Evolutionary conservation across 1,140 invertebrate genomes (phyloP), one percentile per base, ranked within the genome.

Genomic region (Thalassaphorura encarpata): DNA sequence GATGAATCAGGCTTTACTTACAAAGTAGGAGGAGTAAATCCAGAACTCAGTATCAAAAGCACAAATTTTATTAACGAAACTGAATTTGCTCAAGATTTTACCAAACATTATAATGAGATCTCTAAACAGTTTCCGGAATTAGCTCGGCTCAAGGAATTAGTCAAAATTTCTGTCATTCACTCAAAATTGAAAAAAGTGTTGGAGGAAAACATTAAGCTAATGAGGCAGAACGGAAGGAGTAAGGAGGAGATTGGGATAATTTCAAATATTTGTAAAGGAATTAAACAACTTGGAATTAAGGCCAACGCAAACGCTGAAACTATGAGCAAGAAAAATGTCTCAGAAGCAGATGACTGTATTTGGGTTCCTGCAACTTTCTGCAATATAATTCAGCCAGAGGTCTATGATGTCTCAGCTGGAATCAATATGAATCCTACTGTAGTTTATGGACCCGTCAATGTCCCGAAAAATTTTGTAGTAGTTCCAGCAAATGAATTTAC

Each of bases 181-280:
- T 43, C 49, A 40, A 61, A 61, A 48, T 40, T 61, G n/a, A 29
- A 29, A 50, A 23, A 48, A 43, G 46, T 61, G 16, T 39, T 61
- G 3, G 39, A 33, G 23, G 51, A 53, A 16, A 58, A 53, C 16
- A 27, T 45, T 6, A 33, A n/a, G 1, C 28, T 46, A 1, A 36
- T 58, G 26, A 43, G 45, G 18, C 40, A 53, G 26, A 46, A 46
- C 19, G 41, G 52, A 47, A 21, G 26, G 18, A 54, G 41, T 19
- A 33, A 54, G 26, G 41, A 54, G 26, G 40, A 52, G 4, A 45
- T 36, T 23, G 5, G 6, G 15, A 24, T n/a, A 45, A 18, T 58
- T n/a, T 13, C 11, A 0, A 28, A 16, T 3, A 1, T 50, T 15
- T 45, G 41, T 24, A 2, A 27, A 4, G 28, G 28, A 2, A 58